Percentiles rank a stretch among this genome's conserved stretches.
phyloP scores from a whole-genome alignment of 2,888 invertebrate genomes.

The Apamea sordens region DNA sequence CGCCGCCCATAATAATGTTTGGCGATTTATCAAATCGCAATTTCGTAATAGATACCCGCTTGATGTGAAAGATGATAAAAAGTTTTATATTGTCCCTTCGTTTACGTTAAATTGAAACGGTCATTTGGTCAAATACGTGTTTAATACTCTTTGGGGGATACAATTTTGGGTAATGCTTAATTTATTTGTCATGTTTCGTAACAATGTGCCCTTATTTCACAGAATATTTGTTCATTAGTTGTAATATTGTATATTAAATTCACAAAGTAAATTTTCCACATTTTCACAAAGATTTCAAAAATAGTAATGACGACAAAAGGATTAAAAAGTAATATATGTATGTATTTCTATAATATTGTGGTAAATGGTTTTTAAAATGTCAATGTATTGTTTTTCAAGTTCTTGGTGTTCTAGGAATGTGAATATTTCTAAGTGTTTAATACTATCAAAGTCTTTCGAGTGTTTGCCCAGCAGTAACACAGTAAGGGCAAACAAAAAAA shows the following conservation, averaged over 20 bases:
- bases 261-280: background rate
- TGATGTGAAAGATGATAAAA: slow-evolving; percentile 85
- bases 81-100: slow-evolving; percentile 77
- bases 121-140: slow-evolving; percentile 51
- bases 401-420: no score
- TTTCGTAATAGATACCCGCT: slow-evolving; percentile 89
- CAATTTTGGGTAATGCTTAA: background rate
- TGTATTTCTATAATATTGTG: no score
- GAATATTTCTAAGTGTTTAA: no score
- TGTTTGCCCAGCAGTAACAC: no score
- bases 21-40: slow-evolving; percentile 90
- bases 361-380: no score
- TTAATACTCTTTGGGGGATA: slow-evolving; percentile 22
- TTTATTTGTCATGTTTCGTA: slow-evolving; percentile 13
- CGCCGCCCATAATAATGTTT: slow-evolving; percentile 88
- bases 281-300: background rate
- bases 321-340: background rate
- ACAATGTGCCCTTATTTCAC: background rate
- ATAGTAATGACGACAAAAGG: background rate
- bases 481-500: background rate
- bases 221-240: background rate
- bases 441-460: no score
- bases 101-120: slow-evolving; percentile 61
- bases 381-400: no score
- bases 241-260: background rate